These are phyloP conservation scores for Lutjanus erythropterus DNA, from an alignment of 2,113 vertebrate genomes.

Conservation along the genomic window DNA sequence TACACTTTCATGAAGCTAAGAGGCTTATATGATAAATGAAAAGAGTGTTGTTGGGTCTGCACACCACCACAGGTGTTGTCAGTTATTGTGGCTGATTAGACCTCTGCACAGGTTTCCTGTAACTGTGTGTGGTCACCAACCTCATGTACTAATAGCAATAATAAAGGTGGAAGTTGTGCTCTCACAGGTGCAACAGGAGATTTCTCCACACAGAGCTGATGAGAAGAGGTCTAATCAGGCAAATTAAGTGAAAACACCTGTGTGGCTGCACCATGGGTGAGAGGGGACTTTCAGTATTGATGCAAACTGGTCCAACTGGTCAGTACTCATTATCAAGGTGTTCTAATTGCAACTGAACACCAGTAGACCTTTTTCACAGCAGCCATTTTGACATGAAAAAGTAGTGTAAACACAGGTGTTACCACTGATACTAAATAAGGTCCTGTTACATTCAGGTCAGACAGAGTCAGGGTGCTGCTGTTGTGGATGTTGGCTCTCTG, in stretches of 20 bases:
- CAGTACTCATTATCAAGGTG: not conserved
- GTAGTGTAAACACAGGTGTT: too few species aligned
- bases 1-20: constrained; percentile 16
- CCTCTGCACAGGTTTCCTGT: constrained; percentile 9
- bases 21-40: not conserved
- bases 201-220: not conserved
- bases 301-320: not conserved
- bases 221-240: constrained; percentile 4
- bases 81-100: constrained; percentile 18
- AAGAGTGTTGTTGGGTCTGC: not conserved
- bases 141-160: not conserved
- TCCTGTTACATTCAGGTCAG: too few species aligned
- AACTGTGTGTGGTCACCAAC: constrained; percentile 2
- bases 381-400: too few species aligned
- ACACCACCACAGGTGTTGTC: constrained; percentile 27
- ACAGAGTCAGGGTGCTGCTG: too few species aligned
- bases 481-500: too few species aligned
- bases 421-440: too few species aligned
- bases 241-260: constrained; percentile 31
- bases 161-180: not conserved
- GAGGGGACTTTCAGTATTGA: not conserved
- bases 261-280: not conserved
- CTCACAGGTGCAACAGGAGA: not conserved
- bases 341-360: not conserved
- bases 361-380: too few species aligned